Conservation (phyloP, 2,888 invertebrate species). For the Ichneumon xanthorius region DNA sequence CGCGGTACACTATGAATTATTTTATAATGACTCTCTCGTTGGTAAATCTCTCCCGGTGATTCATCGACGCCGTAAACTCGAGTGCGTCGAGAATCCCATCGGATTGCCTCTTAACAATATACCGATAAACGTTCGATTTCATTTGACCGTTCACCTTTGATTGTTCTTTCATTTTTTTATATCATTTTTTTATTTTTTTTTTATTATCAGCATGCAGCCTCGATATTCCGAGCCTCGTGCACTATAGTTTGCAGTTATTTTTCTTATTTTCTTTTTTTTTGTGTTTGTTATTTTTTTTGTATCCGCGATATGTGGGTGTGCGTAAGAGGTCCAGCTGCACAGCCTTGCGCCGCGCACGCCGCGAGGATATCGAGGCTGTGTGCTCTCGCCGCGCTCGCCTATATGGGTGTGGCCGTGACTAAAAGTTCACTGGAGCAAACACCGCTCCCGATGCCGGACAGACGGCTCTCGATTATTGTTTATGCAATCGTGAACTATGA, state of each 20-base stretch:
- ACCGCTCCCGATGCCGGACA: constrained; percentile 71
- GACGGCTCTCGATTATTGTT: constrained; percentile 68
- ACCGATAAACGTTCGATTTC: constrained; percentile 52
- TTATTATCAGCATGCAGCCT: constrained; percentile 16
- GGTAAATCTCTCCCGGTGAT: constrained; percentile 52
- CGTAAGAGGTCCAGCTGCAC: constrained; percentile 77
- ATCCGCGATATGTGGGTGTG: constrained; percentile 78
- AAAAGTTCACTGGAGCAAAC: constrained; percentile 84
- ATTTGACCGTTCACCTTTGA: constrained; percentile 64
- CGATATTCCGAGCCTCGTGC: constrained; percentile 28
- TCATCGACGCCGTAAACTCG: constrained; percentile 40
- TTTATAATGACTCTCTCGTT: constrained; percentile 58
- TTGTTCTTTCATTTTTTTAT: constrained; percentile 18
- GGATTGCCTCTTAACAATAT: constrained; percentile 29
- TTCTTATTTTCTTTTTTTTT: not conserved
- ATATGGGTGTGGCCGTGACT: constrained; percentile 84
- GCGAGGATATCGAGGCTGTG: constrained; percentile 77
- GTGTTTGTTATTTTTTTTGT: constrained; percentile 1
- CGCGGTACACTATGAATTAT: constrained; percentile 27
- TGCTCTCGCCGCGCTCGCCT: constrained; percentile 42
- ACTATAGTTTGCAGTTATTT: no score
- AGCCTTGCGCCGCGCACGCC: constrained; percentile 73
- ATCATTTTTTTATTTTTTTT: not conserved
- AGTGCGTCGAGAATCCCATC: constrained; percentile 57
- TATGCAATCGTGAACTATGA: constrained; percentile 33